phyloP scores from a whole-genome alignment of 1,140 invertebrate species.

The Megalopta genalis region DNA sequence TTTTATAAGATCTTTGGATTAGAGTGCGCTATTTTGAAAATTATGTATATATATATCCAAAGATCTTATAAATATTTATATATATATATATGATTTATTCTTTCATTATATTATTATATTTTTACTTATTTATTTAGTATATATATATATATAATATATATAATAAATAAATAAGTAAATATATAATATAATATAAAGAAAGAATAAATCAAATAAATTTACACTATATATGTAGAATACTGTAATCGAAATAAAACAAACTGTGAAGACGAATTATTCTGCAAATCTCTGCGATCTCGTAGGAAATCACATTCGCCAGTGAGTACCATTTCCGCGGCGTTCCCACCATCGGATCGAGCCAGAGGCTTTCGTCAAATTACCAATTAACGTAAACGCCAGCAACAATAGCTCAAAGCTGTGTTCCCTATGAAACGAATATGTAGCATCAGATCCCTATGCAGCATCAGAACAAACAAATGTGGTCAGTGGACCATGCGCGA shows the following conservation, averaged over 20 bases:
- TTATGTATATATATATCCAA: too few species aligned
- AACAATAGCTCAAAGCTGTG: conserved; percentile 72
- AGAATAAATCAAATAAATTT: too few species aligned
- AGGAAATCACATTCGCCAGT: conserved; percentile 35
- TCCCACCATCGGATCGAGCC: conserved; percentile 54
- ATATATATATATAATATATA: too few species aligned
- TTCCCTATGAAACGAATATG: conserved; percentile 55
- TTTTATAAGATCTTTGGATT: too few species aligned
- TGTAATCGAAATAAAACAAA: conserved; percentile 11
- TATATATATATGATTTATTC: too few species aligned
- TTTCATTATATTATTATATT: too few species aligned
- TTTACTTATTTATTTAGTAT: too few species aligned
- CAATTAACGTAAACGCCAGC: conserved; percentile 71
- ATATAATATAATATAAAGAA: too few species aligned
- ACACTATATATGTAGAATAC: too few species aligned
- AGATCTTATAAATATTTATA: too few species aligned
- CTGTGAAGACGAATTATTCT: background rate
- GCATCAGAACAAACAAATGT: conserved; percentile 20
- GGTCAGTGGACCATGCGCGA: background rate
- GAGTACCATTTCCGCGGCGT: conserved; percentile 36
- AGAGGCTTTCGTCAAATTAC: conserved; percentile 66
- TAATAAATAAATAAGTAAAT: too few species aligned
- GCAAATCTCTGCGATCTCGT: conserved; percentile 30
- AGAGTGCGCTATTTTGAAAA: too few species aligned
- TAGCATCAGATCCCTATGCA: conserved; percentile 17